Conservation (phyloP, 2,888 invertebrate species). For the Andrena hattorfiana region DNA sequence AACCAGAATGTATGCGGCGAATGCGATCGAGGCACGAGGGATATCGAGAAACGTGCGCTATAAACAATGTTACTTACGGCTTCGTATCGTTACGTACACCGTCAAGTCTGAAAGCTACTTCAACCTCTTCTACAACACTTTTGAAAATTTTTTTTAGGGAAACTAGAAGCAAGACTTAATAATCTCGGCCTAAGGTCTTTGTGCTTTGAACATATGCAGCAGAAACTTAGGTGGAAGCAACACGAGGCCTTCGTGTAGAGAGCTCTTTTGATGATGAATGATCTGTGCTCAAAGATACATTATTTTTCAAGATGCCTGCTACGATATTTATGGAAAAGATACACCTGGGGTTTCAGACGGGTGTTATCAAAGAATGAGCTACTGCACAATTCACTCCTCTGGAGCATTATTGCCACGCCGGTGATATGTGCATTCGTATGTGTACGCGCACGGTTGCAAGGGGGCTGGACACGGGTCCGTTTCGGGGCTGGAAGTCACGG, state of each 20-base stretch:
- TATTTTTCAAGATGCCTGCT: background rate
- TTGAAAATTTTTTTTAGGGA: too few relatives aligned
- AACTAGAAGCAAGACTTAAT: too few relatives aligned
- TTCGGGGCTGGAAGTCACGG: slow-evolving; percentile 40
- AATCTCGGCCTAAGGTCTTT: too few relatives aligned
- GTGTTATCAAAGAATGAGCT: background rate
- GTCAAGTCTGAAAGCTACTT: background rate
- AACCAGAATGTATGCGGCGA: background rate
- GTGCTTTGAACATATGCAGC: too few relatives aligned
- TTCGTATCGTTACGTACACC: background rate
- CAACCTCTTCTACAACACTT: too few relatives aligned
- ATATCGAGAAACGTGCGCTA: background rate
- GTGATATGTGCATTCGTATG: background rate
- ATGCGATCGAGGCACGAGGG: slow-evolving; percentile 4
- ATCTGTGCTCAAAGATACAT: too few relatives aligned
- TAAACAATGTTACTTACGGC: background rate
- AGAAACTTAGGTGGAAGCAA: too few relatives aligned
- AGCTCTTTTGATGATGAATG: too few relatives aligned
- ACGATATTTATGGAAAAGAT: background rate
- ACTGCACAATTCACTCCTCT: background rate
- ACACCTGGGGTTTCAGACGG: too few relatives aligned
- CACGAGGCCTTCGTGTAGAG: too few relatives aligned
- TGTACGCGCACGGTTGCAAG: background rate
- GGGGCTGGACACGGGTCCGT: background rate
- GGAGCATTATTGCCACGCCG: background rate